phyloP scores from a whole-genome alignment of 2,113 vertebrate genomes.

The Pseudonaja textilis region DNA sequence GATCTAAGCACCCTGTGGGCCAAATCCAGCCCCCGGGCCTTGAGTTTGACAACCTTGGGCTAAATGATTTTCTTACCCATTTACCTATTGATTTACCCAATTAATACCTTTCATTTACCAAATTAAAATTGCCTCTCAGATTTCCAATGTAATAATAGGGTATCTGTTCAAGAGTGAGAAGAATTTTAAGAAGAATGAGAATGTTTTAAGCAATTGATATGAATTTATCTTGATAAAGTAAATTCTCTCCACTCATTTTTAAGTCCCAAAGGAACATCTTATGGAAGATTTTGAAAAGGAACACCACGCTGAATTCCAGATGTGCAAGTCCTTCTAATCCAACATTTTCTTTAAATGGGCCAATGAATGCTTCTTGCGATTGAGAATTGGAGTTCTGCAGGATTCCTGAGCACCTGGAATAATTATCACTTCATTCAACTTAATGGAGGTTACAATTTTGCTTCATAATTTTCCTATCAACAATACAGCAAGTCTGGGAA shows the following conservation, averaged over 20 bases:
- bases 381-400: background rate
- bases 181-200: background rate
- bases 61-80: background rate
- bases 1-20: too few species aligned
- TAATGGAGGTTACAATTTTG: background rate
- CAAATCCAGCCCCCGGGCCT: too few species aligned
- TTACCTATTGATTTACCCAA: background rate
- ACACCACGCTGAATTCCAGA: background rate
- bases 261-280: background rate
- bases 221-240: background rate
- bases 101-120: too few species aligned
- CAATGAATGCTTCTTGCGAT: background rate
- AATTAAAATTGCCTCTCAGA: background rate
- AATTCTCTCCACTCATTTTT: background rate
- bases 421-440: background rate
- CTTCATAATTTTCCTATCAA: background rate
- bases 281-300: background rate
- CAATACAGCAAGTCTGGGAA: background rate
- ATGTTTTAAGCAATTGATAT: background rate
- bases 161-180: background rate
- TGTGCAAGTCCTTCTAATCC: background rate
- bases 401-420: background rate
- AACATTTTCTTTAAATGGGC: background rate
- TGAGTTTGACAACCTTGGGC: too few species aligned
- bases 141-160: background rate